Base-by-base conservation (phyloP, 1,140 invertebrate genomes). In the Pogonognathellus flavescens region DNA sequence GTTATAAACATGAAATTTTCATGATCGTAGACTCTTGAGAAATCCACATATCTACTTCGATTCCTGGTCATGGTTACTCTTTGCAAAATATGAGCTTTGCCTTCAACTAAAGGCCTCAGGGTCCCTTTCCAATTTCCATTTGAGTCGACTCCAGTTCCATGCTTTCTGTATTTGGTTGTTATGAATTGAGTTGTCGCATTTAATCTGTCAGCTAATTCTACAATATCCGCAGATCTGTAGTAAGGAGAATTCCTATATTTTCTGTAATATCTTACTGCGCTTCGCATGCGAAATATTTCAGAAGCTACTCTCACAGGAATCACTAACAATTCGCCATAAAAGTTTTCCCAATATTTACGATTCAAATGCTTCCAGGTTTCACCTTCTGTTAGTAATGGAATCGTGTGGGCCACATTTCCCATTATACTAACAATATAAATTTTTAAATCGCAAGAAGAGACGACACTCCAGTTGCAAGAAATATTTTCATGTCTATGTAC, bases 1-100 rank as follows among this genome's bases (percentile, higher is more conserved):
- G 60, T 66, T 11, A 66, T 66, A 11, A 66, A 66, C 10, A 22
- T 66, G 25, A 66, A 66, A 13, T 66, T 22, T 22, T 66, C 60
- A 25, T 20, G 14, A 6, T 25, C 18, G 20, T 66, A 66, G 13
- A 66, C 60, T 66, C 60, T 8, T 10, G 60, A 25, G 10, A 66
- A 66, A 11, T 66, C 60, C 1, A 66, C 18, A 20, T 25, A 20
- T 13, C 13, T 20, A 11, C 60, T 66, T 13, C 60, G 60, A 66
- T 66, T 25, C 9, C 20, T 18, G 2, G 60, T 66, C 8, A 66
- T 25, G 20, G 60, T 66, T 3, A 31, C 60, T 25, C 18, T 10
- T 20, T 25, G 22, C 25, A 66, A 25, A 25, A 11, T 22, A 66
- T 66, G 60, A 0, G 8, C 60, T 10, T 18, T 25, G 6, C 60